Percentiles rank a stretch among this genome's conserved stretches.
Evolutionary conservation across 2,113 vertebrate genomes (phyloP).

Genomic region (Cacatua alba): DNA sequence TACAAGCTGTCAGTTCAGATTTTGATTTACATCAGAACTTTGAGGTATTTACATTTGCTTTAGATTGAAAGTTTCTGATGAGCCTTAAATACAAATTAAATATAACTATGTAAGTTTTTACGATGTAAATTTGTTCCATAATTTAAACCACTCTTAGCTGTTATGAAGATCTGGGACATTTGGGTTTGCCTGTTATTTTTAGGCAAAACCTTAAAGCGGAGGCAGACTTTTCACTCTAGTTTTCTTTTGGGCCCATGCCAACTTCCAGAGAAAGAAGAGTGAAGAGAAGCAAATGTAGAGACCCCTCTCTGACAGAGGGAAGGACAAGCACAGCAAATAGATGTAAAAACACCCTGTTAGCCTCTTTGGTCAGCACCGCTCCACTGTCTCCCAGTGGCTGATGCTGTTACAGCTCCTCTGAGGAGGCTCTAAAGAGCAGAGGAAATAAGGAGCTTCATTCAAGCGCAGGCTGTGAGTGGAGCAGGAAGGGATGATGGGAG

Average conservation of each 20-base stretch:
- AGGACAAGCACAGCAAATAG: neutral
- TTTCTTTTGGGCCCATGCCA: neutral
- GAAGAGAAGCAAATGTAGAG: neutral
- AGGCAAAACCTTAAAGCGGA: neutral
- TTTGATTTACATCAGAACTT: neutral
- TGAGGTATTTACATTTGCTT: neutral
- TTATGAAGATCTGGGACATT: neutral
- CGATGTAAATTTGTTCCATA: neutral
- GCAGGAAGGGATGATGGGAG: neutral
- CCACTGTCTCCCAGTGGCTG: constrained; percentile 48
- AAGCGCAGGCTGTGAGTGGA: neutral
- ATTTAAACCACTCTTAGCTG: neutral
- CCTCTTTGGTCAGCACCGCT: neutral
- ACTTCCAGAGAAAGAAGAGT: neutral
- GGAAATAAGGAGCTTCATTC: neutral
- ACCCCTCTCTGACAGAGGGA: neutral
- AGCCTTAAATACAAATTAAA: neutral
- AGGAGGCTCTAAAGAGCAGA: neutral
- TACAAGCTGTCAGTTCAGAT: neutral
- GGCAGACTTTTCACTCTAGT: neutral
- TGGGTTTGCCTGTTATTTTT: neutral
- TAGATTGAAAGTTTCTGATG: neutral
- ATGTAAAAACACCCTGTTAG: neutral
- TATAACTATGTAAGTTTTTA: neutral
- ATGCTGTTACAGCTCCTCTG: neutral